Conservation (phyloP, 92 coral and sea anemone genomes). For the Nematostella vectensis region DNA sequence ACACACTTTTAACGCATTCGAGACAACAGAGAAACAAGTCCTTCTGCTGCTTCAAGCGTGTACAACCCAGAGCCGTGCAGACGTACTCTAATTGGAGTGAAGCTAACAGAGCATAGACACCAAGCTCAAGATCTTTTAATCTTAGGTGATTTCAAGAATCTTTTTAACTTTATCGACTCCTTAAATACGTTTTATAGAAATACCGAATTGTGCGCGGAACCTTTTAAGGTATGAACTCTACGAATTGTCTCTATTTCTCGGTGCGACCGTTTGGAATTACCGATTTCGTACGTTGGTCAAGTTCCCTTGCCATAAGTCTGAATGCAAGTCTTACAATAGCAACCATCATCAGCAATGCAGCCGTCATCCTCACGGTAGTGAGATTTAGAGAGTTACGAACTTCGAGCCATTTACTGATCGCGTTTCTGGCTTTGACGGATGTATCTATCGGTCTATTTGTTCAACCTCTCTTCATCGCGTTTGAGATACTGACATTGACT, state of each 20-base stretch:
- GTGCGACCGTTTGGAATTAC: constrained; percentile 8
- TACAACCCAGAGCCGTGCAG: no score
- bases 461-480: constrained; percentile 24
- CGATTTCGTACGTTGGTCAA: not conserved
- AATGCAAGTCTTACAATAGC: constrained; percentile 8
- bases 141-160: no score
- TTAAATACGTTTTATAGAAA: no score
- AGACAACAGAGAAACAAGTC: no score
- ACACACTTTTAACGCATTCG: no score
- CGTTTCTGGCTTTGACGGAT: constrained; percentile 25
- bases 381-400: constrained; percentile 16
- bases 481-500: constrained; percentile 16
- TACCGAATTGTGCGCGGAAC: no score
- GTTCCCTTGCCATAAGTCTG: constrained; percentile 13
- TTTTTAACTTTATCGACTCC: no score
- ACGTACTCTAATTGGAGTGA: no score
- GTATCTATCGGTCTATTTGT: constrained; percentile 16
- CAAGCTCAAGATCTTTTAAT: no score
- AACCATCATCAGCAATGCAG: constrained; percentile 15
- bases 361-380: constrained; percentile 8
- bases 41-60: no score
- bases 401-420: constrained; percentile 11
- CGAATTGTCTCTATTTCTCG: constrained; percentile 16
- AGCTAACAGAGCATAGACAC: no score
- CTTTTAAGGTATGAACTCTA: no score